Percentiles rank a stretch among this genome's conserved stretches.
These are phyloP conservation scores for Lasioglossum calceatum DNA, from an alignment of 2,888 invertebrate species.

Conservation along the genomic window DNA sequence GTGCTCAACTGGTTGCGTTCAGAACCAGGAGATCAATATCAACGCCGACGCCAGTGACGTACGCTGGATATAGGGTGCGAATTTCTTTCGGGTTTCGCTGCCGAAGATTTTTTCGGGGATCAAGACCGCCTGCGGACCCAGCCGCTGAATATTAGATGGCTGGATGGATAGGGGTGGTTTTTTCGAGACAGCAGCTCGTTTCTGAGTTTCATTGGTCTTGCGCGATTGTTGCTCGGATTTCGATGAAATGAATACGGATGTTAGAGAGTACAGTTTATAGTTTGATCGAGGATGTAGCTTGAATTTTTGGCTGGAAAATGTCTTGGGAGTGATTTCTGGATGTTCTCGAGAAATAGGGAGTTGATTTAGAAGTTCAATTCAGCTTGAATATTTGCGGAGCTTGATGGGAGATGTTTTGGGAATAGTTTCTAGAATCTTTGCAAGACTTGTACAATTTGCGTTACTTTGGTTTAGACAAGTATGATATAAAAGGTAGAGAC, in stretches of 20 bases:
- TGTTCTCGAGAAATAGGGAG: background rate
- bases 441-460: no score
- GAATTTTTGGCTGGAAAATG: background rate
- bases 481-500: background rate
- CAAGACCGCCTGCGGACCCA: background rate
- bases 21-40: constrained; percentile 63
- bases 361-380: background rate
- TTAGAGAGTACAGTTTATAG: background rate
- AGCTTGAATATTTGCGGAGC: no score
- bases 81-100: constrained; percentile 17
- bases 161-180: background rate
- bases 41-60: constrained; percentile 63
- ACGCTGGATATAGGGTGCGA: constrained; percentile 24
- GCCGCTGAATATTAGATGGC: background rate
- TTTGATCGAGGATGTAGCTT: background rate
- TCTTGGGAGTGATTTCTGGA: background rate
- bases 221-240: background rate
- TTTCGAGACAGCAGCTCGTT: background rate
- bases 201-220: background rate
- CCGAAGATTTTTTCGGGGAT: background rate
- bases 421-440: no score
- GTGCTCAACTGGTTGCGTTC: constrained; percentile 60
- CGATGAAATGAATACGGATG: background rate
- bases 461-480: no score
- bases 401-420: no score